Percentiles rank a stretch among this genome's conserved stretches.
These are phyloP conservation scores for Polydrusus tereticollis DNA, from an alignment of 2,888 invertebrate genomes.

Conservation along the genomic window DNA sequence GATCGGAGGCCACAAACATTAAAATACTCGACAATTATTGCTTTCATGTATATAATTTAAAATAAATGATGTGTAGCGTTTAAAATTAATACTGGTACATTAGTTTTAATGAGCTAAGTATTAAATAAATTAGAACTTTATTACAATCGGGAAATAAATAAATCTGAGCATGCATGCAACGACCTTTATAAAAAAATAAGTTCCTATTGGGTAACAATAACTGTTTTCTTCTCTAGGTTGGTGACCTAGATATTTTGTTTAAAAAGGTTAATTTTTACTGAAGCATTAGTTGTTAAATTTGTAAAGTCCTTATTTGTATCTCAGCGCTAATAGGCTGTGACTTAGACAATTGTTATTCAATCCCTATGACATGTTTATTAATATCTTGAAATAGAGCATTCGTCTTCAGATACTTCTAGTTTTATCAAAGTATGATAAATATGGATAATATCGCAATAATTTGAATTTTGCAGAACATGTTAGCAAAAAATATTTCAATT, in stretches of 20 bases:
- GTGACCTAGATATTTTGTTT: background rate
- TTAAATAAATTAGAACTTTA: slow-evolving; percentile 28
- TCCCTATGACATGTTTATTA: no score
- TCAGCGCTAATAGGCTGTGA: no score
- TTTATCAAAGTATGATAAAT: no score
- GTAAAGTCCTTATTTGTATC: no score
- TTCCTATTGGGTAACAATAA: background rate
- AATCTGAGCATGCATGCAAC: slow-evolving; percentile 12
- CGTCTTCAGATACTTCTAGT: no score
- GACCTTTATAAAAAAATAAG: background rate
- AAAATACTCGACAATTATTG: background rate
- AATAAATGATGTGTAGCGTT: slow-evolving; percentile 25
- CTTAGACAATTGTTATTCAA: no score
- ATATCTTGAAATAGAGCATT: no score
- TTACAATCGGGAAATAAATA: slow-evolving; percentile 11
- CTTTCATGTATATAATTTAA: slow-evolving; percentile 23
- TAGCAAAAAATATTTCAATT: no score
- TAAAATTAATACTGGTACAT: slow-evolving; percentile 28
- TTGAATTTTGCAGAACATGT: no score
- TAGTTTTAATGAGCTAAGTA: slow-evolving; percentile 27
- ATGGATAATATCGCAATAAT: no score
- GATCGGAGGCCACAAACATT: background rate
- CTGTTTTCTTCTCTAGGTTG: background rate
- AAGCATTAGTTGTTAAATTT: no score
- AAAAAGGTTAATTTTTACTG: background rate